Conservation (phyloP, 2,888 invertebrate genomes). For the Erpobdella octoculata region DNA sequence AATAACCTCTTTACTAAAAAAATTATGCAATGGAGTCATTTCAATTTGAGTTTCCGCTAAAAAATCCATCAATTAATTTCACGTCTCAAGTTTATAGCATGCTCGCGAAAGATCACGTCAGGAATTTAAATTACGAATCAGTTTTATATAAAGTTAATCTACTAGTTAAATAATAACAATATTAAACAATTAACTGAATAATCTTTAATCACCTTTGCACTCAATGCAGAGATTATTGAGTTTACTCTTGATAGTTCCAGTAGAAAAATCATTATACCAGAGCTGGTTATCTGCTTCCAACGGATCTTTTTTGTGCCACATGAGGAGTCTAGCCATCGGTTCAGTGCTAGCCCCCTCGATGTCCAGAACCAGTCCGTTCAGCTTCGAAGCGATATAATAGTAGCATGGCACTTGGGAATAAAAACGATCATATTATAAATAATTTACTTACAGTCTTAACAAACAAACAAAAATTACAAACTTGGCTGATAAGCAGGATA, state of each 20-base stretch:
- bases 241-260: conserved; percentile 14
- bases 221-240: conserved; percentile 4
- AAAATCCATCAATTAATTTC: not conserved
- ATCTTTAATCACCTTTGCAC: not conserved
- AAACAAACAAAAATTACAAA: too few species aligned
- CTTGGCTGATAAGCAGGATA: conserved; percentile 1
- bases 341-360: not conserved
- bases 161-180: too few species aligned
- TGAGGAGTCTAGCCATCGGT: not conserved
- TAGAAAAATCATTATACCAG: conserved; percentile 4
- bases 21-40: too few species aligned
- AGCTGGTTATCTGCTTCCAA: not conserved
- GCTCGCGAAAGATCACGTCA: too few species aligned
- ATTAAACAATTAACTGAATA: too few species aligned
- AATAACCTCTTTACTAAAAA: too few species aligned
- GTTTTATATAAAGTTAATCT: too few species aligned
- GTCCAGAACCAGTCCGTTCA: conserved; percentile 20
- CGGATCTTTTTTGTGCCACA: not conserved
- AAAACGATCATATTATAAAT: too few species aligned
- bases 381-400: not conserved
- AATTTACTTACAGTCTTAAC: not conserved
- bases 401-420: conserved; percentile 3
- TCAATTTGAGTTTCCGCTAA: not conserved
- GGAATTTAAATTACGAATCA: too few species aligned
- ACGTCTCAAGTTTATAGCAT: not conserved